These are phyloP conservation scores for Hypomecis atomaria DNA, from an alignment of 2,888 invertebrate species.

Conservation along the genomic window DNA sequence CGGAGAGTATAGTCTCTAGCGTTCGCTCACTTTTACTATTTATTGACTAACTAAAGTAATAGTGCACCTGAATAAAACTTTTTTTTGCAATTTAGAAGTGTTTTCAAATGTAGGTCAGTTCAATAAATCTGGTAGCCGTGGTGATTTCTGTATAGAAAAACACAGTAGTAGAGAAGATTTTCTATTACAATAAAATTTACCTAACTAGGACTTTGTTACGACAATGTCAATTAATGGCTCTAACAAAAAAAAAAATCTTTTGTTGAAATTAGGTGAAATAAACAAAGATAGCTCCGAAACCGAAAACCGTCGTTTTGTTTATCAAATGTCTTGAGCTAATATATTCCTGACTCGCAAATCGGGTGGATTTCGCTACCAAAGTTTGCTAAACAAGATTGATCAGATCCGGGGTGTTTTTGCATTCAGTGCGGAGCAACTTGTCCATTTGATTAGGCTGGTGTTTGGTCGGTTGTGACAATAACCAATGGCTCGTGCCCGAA, in stretches of 20 bases:
- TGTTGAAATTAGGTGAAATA: conserved; percentile 1
- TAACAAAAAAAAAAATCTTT: too few relatives aligned
- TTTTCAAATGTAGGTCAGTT: conserved; percentile 4
- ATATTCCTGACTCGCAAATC: conserved; percentile 33
- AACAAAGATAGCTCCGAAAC: conserved; percentile 2
- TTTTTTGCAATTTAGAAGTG: background rate
- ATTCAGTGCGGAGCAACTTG: conserved; percentile 40
- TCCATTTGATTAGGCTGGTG: conserved; percentile 41
- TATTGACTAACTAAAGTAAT: conserved; percentile 39
- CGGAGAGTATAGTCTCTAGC: conserved; percentile 45
- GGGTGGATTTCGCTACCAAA: conserved; percentile 32
- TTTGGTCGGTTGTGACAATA: conserved; percentile 46
- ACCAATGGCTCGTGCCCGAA: conserved; percentile 53
- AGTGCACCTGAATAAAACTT: background rate
- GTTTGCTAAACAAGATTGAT: conserved; percentile 33
- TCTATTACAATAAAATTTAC: too few relatives aligned
- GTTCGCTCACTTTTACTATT: conserved; percentile 50
- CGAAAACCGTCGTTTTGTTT: conserved; percentile 36
- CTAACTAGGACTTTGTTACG: too few relatives aligned
- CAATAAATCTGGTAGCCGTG: background rate
- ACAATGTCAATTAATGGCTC: too few relatives aligned
- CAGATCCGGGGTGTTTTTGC: conserved; percentile 29
- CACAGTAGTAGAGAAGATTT: too few relatives aligned
- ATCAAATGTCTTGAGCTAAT: conserved; percentile 47
- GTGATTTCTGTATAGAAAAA: too few relatives aligned